Evolutionary conservation across 2,888 invertebrate genomes (phyloP), one percentile per base, ranked within the genome.

Genomic region (Dione vanillae): DNA sequence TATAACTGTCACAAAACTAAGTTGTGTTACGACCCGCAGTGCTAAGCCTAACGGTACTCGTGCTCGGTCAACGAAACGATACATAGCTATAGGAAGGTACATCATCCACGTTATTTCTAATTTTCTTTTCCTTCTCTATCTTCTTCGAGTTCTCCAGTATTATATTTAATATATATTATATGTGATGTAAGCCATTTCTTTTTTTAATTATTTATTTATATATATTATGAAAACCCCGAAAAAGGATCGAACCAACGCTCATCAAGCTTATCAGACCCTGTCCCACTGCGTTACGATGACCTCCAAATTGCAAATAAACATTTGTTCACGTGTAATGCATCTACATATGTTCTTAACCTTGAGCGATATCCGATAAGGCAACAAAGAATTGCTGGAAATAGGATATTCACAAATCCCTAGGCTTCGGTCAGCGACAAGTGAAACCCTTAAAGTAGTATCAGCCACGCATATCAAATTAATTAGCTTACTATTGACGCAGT

Each of bases 391-490:
- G 77, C 70, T 79, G 76, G 78, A 85, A 86, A 87, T 86, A 85
- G 85, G 84, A 85, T 87, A 83, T 78, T 72, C 71, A 61, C 73
- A 77, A 84, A 85, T 84, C 83, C 84, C 73, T 76, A 78, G 86
- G 80, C 85, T 77, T 78, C 76, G 71, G 69, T 62, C 74, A 70
- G 66, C 83, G 82, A 78, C 68, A 37, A 62, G 7, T 5, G 88
- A 89, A 90, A 86, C 88, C 88, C 65, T 67, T 67, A 62, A 85
- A 88, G 83, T 85, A 79, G 41, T 78, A 80, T 74, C 78, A 75
- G 79, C 79, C 79, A 75, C 78, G 77, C 82, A 80, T 84, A 87
- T 85, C 84, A 83, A 83, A 86, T 87, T 87, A 88, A 85, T 83
- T 70, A 80, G 77, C 76, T 76, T 79, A 78, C 74, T 71, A 68